Conservation (phyloP, 1,140 invertebrate genomes). For the Zaprionus kolodkinae region DNA sequence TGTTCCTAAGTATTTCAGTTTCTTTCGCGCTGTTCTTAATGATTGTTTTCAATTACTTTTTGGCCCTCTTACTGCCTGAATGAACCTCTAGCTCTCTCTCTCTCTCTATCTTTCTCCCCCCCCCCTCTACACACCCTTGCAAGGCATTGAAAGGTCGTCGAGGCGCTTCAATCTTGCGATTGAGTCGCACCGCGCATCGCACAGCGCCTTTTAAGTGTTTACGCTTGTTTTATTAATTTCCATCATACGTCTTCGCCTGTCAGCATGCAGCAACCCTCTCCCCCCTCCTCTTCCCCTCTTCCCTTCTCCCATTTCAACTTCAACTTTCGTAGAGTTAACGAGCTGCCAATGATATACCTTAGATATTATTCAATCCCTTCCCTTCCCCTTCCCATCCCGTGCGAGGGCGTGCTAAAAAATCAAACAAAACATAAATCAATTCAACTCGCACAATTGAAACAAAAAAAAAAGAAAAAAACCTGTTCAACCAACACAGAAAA, state of each 20-base stretch:
- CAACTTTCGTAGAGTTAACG: slow-evolving; percentile 46
- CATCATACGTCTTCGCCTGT: slow-evolving; percentile 74
- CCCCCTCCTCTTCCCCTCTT: neutral
- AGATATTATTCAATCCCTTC: slow-evolving; percentile 13
- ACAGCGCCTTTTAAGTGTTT: slow-evolving; percentile 71
- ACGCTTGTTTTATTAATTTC: slow-evolving; percentile 80
- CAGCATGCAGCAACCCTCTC: slow-evolving; percentile 38
- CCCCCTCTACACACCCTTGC: neutral
- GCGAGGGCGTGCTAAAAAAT: slow-evolving; percentile 20
- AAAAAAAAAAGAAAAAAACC: neutral
- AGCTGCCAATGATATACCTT: slow-evolving; percentile 48
- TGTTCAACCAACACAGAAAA: neutral
- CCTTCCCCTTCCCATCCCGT: too few relatives aligned
- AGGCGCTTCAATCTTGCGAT: slow-evolving; percentile 52
- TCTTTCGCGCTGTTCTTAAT: slow-evolving; percentile 62
- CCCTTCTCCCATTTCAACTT: slow-evolving; percentile 17
- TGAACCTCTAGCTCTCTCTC: too few relatives aligned
- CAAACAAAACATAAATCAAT: slow-evolving; percentile 46
- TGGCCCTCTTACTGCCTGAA: neutral
- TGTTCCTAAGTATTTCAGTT: slow-evolving; percentile 19
- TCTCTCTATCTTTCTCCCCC: neutral
- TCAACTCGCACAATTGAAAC: slow-evolving; percentile 21
- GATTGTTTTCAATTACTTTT: slow-evolving; percentile 80
- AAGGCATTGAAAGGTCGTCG: slow-evolving; percentile 18
- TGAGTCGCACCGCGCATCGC: slow-evolving; percentile 41